Percentiles rank a stretch among this genome's conserved stretches.
Conservation (phyloP, 1,140 invertebrate species). For the Papilio dardanus region DNA sequence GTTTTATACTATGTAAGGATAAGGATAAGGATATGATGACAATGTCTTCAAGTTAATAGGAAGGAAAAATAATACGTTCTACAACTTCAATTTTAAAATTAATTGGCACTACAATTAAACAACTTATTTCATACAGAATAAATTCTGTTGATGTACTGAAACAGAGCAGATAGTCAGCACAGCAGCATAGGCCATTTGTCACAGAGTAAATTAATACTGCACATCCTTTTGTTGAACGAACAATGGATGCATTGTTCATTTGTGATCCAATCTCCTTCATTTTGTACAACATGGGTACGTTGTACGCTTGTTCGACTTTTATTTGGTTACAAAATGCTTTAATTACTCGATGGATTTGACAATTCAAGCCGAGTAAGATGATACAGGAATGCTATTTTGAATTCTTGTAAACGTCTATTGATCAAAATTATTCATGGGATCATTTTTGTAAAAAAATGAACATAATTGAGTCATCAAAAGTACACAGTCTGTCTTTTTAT, state of each 20-base stretch:
- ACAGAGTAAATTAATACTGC: conserved; percentile 35
- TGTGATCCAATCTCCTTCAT: conserved; percentile 37
- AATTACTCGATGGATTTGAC: neutral
- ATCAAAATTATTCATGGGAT: too few relatives aligned
- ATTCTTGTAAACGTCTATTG: neutral
- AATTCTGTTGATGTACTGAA: neutral
- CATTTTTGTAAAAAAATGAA: too few relatives aligned
- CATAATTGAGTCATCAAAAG: too few relatives aligned
- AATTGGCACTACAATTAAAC: neutral
- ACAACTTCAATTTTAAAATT: neutral
- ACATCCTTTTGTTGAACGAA: conserved; percentile 36
- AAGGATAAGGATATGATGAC: too few relatives aligned
- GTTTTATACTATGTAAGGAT: too few relatives aligned
- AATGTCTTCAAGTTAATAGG: neutral
- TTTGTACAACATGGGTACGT: conserved; percentile 19
- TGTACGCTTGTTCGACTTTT: conserved; percentile 16
- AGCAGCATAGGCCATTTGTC: conserved; percentile 30
- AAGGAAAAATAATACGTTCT: neutral
- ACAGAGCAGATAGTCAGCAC: neutral
- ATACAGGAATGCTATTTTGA: neutral
- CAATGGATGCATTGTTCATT: conserved; percentile 37
- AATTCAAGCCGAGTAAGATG: conserved; percentile 4
- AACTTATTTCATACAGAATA: neutral
- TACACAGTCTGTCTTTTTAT: too few relatives aligned
- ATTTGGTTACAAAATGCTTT: conserved; percentile 7